Evolutionary conservation across 2,888 invertebrate species (phyloP).

Genomic region (Chymomyza amoena): DNA sequence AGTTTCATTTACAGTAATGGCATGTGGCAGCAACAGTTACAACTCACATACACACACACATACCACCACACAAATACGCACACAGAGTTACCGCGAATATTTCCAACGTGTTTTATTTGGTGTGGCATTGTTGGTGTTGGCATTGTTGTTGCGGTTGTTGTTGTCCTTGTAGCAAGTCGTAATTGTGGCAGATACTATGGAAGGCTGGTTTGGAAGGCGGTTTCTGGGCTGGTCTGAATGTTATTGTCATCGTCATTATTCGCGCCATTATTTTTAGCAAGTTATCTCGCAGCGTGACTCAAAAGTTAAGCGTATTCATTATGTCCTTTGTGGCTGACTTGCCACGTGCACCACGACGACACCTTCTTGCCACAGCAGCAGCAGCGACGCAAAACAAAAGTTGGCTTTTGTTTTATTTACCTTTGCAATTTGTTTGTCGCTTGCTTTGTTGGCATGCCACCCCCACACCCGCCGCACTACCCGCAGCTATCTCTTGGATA

Average conservation of each 20-base stretch:
- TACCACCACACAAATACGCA: constrained; percentile 1
- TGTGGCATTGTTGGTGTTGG: constrained; percentile 15
- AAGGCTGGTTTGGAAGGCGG: constrained; percentile 20
- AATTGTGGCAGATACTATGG: constrained; percentile 27
- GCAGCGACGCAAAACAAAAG: background rate
- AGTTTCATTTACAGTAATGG: constrained; percentile 61
- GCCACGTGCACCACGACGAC: constrained; percentile 3
- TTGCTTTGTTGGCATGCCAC: background rate
- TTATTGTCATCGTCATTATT: constrained; percentile 47
- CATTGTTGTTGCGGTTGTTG: constrained; percentile 16
- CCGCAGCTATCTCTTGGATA: constrained; percentile 11
- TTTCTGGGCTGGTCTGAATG: background rate
- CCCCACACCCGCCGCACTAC: background rate
- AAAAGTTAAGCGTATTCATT: constrained; percentile 71
- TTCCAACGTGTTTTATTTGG: background rate
- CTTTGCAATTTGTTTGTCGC: constrained; percentile 59
- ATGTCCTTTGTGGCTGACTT: constrained; percentile 59
- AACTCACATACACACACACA: constrained; percentile 10
- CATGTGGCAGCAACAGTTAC: constrained; percentile 19
- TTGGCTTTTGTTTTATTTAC: constrained; percentile 62
- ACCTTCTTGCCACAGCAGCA: constrained; percentile 26
- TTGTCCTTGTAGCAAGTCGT: constrained; percentile 17
- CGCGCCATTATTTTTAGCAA: constrained; percentile 62
- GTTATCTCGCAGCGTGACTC: constrained; percentile 66
- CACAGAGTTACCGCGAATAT: background rate